Conservation (phyloP, 2,113 vertebrate species). For the Genyomyrus donnyi region DNA sequence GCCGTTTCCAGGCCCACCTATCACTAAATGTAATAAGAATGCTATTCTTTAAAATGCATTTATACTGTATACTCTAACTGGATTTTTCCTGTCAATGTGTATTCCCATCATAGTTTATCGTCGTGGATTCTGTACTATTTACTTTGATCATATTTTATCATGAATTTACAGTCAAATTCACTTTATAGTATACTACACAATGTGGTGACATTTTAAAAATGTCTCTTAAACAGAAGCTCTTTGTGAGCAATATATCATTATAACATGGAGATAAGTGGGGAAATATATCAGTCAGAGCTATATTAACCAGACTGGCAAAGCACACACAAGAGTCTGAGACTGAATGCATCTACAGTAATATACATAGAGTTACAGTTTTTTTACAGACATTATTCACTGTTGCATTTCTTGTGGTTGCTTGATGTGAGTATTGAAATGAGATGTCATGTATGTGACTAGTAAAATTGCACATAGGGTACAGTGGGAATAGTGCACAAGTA, state of each 20-base stretch:
- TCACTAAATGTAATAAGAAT: neutral
- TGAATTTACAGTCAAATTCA: neutral
- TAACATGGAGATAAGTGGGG: neutral
- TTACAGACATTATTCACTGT: neutral
- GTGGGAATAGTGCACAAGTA: neutral
- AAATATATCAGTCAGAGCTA: neutral
- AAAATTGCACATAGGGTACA: neutral
- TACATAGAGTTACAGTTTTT: neutral
- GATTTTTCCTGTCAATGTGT: neutral
- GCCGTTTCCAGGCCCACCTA: neutral
- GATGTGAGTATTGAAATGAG: neutral
- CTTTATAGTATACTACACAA: neutral
- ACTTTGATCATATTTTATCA: neutral
- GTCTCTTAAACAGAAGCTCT: neutral
- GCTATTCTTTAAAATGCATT: neutral
- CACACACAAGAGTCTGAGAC: neutral
- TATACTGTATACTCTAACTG: neutral
- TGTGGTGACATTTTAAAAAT: neutral
- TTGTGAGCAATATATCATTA: neutral
- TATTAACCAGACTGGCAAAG: neutral
- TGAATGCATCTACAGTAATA: neutral
- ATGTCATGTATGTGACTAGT: neutral
- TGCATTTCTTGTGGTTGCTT: neutral
- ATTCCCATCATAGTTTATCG: neutral
- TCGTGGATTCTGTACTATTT: neutral